Evolutionary conservation across 2,113 vertebrate genomes (phyloP).

Genomic region (Entelurus aequoreus): DNA sequence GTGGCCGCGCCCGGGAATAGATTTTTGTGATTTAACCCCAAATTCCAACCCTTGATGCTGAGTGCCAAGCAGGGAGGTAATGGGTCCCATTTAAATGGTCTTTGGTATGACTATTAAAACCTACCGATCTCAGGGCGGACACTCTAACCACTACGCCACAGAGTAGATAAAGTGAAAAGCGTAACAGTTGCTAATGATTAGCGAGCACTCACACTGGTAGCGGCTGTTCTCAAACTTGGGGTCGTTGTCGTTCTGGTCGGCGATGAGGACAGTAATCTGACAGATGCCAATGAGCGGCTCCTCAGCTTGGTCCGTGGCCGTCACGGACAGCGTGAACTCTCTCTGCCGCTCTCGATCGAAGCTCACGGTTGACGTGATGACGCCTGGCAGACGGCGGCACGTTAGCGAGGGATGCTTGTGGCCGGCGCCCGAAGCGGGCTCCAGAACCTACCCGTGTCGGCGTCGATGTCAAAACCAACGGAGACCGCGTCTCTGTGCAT

Average conservation of each 20-base stretch:
- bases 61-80: too few species aligned
- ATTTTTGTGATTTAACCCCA: too few species aligned
- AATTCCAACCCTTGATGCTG: too few species aligned
- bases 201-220: constrained; percentile 75
- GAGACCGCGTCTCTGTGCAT: constrained; percentile 79
- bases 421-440: too few species aligned
- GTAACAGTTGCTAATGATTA: too few species aligned
- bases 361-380: constrained; percentile 73
- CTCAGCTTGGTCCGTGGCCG: constrained; percentile 79
- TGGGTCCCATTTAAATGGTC: too few species aligned
- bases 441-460: constrained; percentile 72
- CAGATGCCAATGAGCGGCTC: constrained; percentile 84
- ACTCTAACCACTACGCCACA: too few species aligned
- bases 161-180: background rate
- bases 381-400: constrained; percentile 57
- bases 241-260: constrained; percentile 84
- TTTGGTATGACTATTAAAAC: too few species aligned
- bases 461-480: constrained; percentile 76
- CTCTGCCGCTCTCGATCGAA: constrained; percentile 83
- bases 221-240: constrained; percentile 86
- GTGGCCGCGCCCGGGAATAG: too few species aligned
- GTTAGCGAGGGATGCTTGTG: background rate
- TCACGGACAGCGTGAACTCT: constrained; percentile 77
- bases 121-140: too few species aligned
- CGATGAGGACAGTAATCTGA: constrained; percentile 74